Evolutionary conservation across 2,113 vertebrate genomes (phyloP), one percentile per base, ranked within the genome.

Genomic region (Perca fluviatilis): DNA sequence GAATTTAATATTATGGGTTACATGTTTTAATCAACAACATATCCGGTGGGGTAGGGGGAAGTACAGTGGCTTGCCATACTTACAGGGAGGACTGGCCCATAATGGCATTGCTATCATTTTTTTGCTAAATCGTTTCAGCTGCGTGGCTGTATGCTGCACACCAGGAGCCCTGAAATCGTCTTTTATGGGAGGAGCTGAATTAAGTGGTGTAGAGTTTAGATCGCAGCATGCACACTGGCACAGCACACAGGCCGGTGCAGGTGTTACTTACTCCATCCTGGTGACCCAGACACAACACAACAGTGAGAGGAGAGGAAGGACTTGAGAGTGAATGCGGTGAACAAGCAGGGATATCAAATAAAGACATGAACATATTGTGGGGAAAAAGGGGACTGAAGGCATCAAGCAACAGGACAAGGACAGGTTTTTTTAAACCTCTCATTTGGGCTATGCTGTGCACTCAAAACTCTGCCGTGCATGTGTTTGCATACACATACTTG

Each of bases 211-310:
- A n/a, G 85, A 69, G 82, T 86, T 91, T 86, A 84, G 93, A 95
- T 94, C 85, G 86, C 85, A 89, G 86, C 97, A 97, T 96, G 96
- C 97, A 94, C 91, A 82, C 67, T 61, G 86, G 89, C 96, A 97
- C 95, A 91, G 95, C 96, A 97, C 93, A 96, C 86, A 63, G 80
- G 91, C 79, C 77, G 85, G 77, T 61, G 83, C 86, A 87, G 92
- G 86, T 90, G 95, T 97, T 94, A 99, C 97, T 98, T 98, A 98
- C 98, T 95, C 95, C 95, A 92, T 96, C 95, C 97, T 99, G 97
- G 95, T 86, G 95, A 89, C 91, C 93, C 94, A 94, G 94, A 94
- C 89, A 92, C 71, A 93, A 93, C 95, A 94, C 94, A 94, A 97
- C 95, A 96, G 92, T 79, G 56, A 94, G 83, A 90, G 93, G 89